These are phyloP conservation scores for Zaprionus nigranus DNA, from an alignment of 1,140 invertebrate genomes.

Conservation along the genomic window DNA sequence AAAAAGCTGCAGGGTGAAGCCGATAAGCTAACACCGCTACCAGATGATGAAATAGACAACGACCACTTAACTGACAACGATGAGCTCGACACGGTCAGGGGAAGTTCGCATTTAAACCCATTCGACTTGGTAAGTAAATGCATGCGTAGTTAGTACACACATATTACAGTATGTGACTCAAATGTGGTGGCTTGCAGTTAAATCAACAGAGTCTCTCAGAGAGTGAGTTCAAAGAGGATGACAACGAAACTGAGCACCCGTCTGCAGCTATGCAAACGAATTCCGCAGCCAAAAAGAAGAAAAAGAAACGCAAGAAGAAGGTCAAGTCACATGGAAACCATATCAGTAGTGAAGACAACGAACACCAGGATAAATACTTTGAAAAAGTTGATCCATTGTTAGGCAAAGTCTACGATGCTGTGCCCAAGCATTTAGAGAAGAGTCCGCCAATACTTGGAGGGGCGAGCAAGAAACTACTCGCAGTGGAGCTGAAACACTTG, in stretches of 20 bases:
- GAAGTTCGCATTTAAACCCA: slow-evolving; percentile 66
- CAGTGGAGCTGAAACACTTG: slow-evolving; percentile 90
- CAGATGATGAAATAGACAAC: slow-evolving; percentile 56
- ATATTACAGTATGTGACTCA: neutral
- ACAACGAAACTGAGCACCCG: slow-evolving; percentile 87
- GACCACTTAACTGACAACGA: slow-evolving; percentile 71
- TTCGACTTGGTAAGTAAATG: slow-evolving; percentile 62
- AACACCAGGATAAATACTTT: slow-evolving; percentile 80
- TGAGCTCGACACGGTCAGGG: slow-evolving; percentile 82
- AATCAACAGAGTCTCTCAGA: slow-evolving; percentile 87
- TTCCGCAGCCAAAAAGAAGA: slow-evolving; percentile 86
- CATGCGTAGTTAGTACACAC: neutral
- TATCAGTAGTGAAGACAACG: slow-evolving; percentile 87
- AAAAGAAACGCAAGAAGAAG: slow-evolving; percentile 89
- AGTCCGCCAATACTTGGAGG: slow-evolving; percentile 12
- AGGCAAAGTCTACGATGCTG: slow-evolving; percentile 64
- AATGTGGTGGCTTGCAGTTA: slow-evolving; percentile 75
- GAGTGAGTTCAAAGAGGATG: slow-evolving; percentile 89
- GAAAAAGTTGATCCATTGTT: slow-evolving; percentile 74
- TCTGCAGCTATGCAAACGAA: slow-evolving; percentile 84
- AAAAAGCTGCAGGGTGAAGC: slow-evolving; percentile 87
- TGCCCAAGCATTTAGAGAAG: slow-evolving; percentile 63
- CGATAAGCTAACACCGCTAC: slow-evolving; percentile 83
- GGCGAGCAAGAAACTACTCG: slow-evolving; percentile 86
- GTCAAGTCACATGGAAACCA: slow-evolving; percentile 85